phyloP scores from a whole-genome alignment of 2,113 vertebrate genomes.

The Percopsis transmontana region DNA sequence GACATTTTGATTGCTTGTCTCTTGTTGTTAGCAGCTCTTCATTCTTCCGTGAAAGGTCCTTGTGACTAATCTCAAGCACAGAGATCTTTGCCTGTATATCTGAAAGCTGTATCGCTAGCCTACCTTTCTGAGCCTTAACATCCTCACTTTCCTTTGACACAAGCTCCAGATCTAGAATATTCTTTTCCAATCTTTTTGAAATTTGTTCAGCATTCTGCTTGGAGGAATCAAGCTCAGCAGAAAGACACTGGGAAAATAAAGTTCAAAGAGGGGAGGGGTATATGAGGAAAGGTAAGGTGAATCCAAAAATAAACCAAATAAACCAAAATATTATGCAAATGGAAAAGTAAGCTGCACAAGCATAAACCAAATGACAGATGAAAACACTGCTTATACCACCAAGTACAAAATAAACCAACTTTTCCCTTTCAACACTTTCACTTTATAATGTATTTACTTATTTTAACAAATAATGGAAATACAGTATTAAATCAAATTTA shows the following conservation, averaged over 20 bases:
- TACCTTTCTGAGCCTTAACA: constrained; percentile 81
- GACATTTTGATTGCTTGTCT: constrained; percentile 69
- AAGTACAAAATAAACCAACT: not conserved
- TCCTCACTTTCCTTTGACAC: constrained; percentile 78
- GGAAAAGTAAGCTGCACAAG: constrained; percentile 65
- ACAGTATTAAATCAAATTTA: too few species aligned
- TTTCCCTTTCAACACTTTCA: constrained; percentile 56
- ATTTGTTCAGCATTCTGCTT: constrained; percentile 87
- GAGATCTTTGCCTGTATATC: constrained; percentile 77
- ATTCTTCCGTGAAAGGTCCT: constrained; percentile 72
- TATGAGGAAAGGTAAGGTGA: constrained; percentile 67
- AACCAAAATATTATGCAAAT: constrained; percentile 57
- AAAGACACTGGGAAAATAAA: constrained; percentile 90
- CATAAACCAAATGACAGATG: constrained; percentile 44
- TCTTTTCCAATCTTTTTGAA: constrained; percentile 86
- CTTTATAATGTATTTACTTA: constrained; percentile 7
- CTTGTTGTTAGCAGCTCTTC: constrained; percentile 77
- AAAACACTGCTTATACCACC: constrained; percentile 43
- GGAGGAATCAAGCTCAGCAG: constrained; percentile 90
- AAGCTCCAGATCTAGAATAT: constrained; percentile 85
- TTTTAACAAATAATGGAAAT: too few species aligned
- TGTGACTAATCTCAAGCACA: constrained; percentile 72
- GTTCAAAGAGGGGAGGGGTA: constrained; percentile 70
- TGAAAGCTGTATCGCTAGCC: constrained; percentile 77
- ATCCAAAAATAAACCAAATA: constrained; percentile 68